phyloP scores from a whole-genome alignment of 2,888 invertebrate species.

The Maniola hyperantus region DNA sequence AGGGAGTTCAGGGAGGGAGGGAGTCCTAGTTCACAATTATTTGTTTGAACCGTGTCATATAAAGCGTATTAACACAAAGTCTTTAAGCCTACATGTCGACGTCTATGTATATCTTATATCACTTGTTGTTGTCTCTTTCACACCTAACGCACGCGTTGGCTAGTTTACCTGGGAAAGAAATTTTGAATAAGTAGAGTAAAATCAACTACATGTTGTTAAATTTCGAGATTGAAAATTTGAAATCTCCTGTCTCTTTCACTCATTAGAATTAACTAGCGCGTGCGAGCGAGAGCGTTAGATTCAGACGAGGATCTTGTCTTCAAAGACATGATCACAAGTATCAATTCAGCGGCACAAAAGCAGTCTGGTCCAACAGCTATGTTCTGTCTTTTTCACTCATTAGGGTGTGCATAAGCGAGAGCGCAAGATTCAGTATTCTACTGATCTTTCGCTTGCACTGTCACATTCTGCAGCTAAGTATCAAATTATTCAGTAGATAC shows the following conservation, averaged over 20 bases:
- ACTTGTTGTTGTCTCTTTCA: conserved; percentile 29
- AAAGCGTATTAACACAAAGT: conserved; percentile 26
- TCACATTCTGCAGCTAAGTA: no score
- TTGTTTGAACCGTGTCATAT: conserved; percentile 1
- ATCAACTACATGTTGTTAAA: not conserved
- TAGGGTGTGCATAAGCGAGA: not conserved
- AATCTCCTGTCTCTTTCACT: not conserved
- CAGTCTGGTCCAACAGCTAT: not conserved
- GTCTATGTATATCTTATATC: conserved; percentile 28
- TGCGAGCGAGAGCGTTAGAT: not conserved
- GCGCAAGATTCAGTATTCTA: not conserved
- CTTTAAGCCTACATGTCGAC: conserved; percentile 28
- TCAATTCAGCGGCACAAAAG: not conserved
- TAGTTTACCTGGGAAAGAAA: conserved; percentile 20
- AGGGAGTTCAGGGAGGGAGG: no score
- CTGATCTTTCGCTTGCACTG: no score
- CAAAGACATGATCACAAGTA: not conserved
- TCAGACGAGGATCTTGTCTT: not conserved
- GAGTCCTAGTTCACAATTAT: not conserved
- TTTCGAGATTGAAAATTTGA: not conserved
- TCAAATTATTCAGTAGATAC: no score
- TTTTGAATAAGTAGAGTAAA: not conserved
- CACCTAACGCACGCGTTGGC: conserved; percentile 12
- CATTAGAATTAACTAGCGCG: no score
- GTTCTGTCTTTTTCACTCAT: not conserved